Evolutionary conservation across 2,113 vertebrate species (phyloP).

Genomic region (Helogale parvula): DNA sequence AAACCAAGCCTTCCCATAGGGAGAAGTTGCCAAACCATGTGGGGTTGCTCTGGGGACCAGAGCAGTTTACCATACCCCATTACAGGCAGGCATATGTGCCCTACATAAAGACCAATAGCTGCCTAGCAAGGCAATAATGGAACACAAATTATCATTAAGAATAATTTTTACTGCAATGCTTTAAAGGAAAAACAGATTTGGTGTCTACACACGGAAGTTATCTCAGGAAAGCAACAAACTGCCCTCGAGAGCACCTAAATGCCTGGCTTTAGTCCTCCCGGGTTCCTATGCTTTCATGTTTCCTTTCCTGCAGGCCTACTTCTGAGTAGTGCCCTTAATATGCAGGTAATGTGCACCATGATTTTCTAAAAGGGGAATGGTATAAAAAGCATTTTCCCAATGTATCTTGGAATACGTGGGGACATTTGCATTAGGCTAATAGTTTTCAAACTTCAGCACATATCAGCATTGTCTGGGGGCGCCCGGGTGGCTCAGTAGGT

Average conservation of each 20-base stretch:
- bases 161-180: neutral
- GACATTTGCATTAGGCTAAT: neutral
- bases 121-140: neutral
- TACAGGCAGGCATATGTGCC: conserved; percentile 50
- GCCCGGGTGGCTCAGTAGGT: too few species aligned
- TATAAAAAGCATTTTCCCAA: neutral
- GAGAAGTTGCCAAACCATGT: conserved; percentile 21
- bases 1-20: neutral
- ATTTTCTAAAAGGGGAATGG: neutral
- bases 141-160: neutral
- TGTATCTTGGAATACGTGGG: neutral
- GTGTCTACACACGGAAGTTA: neutral
- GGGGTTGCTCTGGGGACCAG: neutral
- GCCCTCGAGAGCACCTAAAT: rapidly evolving
- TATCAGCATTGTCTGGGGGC: neutral
- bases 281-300: neutral
- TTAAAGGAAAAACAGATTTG: conserved; percentile 41
- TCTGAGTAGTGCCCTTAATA: neutral
- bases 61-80: conserved; percentile 13
- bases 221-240: neutral
- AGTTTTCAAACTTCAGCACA: neutral
- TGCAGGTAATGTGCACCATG: neutral
- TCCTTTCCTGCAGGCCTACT: neutral
- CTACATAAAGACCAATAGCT: conserved; percentile 50
- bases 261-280: neutral